Base-by-base conservation (phyloP, 2,888 invertebrate genomes). In the Kuschelorhynchus macadamiae region DNA sequence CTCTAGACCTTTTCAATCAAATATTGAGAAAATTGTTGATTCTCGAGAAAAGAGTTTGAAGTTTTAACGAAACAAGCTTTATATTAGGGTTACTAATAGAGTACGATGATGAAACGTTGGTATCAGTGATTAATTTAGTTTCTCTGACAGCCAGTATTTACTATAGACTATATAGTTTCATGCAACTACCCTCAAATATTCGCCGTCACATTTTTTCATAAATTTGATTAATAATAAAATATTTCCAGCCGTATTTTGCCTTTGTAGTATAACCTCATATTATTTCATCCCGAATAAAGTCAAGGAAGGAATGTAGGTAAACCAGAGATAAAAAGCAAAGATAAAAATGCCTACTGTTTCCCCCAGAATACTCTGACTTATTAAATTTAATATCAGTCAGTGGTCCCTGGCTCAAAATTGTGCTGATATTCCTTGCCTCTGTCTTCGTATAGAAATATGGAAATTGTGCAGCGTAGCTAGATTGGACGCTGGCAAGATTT, bases 331-430 rank as follows among this genome's bases (percentile, higher is more conserved):
- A 36, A 41, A 57, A 18, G 47, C 20, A 36, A 53, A 62, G 55
- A 33, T 30, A 62, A 39, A 59, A 57, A 39, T 57, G 39, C 16
- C 32, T 33, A 25, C 41, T 11, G 50, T 18, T 52, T 49, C 44
- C 50, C 36, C 52, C n/a, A 41, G 46, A 65, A 65, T 59, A 52
- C 52, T 46, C 46, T 41, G 33, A 50, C 65, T 65, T 65, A 65
- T 65, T 65, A 65, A 65, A 65, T 65, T 65, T 65, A 59, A 65
- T 65, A 57, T 65, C 59, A 52, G 65, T 52, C 59, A 36, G 50
- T 65, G 57, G 64, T 63, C 64, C 44, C 41, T 41, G 53, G 33
- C 42, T 56, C 25, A 42, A 33, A 17, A 32, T 55, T 41, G 20
- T 36, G 36, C n/a, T 36, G 3, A 44, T 21, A 12, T 52, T 50